Evolutionary conservation across 2,113 vertebrate genomes (phyloP), one percentile per base, ranked within the genome.

Genomic region (Thalassoma bifasciatum): DNA sequence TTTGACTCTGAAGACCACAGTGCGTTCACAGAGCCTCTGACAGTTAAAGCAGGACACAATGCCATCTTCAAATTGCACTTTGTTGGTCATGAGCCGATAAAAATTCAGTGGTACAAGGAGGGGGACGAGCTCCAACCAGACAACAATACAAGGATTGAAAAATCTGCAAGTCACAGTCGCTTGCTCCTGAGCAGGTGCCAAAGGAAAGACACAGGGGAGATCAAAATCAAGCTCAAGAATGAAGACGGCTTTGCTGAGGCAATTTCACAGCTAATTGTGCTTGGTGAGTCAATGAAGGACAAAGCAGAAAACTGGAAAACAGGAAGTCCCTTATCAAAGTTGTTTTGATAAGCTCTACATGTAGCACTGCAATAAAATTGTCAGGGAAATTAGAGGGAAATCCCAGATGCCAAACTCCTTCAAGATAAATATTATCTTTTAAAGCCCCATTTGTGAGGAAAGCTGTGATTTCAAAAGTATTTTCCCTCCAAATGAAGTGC

Each of bases 151-250:
- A 94, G 72, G 65, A 88, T 95, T 37, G 93, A 96, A 63, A 94
- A 86, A 66, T 90, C 87, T 9, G 82, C 91, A 0, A 79, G 72
- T 68, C 94, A 91, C 67, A 94, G 94, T 4, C 90, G 84, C 2
- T 86, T 98, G 59, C 93, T 93, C 49, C 90, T 97, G 71, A 90
- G 90, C 87, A 95, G 91, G 30, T 85, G 93, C 0, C 66, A 93
- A 76, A 94, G 96, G 50, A 95, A 92, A 75, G 94, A 97, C 71
- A 75, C 88, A 0, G 96, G 96, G 66, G 94, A 91, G 69, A 94
- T 98, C 85, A 95, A 95, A 86, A 84, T 96, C 86, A 96, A 91
- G 54, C 90, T 97, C 76, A 96, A 88, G 86, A 98, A 96, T 0
- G 84, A 96, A 47, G 93, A 95, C 16, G 96, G 96, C 12, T 85